A percentile compares a stretch with the other conserved stretches of the same genome.
Evolutionary conservation across 2,797 vertebrate genomes (phyloP).

Genomic region (Neoniphon sammara): DNA sequence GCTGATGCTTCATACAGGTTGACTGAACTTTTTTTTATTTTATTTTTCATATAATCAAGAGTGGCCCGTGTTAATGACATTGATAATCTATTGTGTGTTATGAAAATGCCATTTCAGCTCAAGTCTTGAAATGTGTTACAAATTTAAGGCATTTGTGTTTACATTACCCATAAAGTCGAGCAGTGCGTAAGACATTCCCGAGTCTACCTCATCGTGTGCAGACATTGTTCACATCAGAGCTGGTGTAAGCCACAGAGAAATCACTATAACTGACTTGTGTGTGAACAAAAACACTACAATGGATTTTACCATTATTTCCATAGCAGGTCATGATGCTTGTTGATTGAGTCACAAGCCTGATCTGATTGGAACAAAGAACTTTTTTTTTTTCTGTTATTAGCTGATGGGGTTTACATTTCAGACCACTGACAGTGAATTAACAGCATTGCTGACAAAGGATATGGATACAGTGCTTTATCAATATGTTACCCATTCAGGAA

Average conservation of each 20-base stretch:
- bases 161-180: conserved; percentile 34
- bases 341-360: conserved; percentile 16
- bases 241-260: conserved; percentile 16
- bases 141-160: conserved; percentile 32
- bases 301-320: conserved; percentile 37
- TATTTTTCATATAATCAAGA: conserved; percentile 12
- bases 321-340: conserved; percentile 9
- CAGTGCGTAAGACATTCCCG: conserved; percentile 50
- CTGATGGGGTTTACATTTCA: conserved; percentile 25
- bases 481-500: conserved; percentile 33
- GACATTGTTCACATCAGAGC: conserved; percentile 43
- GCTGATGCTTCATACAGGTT: conserved; percentile 5
- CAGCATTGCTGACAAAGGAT: conserved; percentile 1
- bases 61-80: background rate
- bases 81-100: conserved; percentile 27
- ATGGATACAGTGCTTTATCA: background rate
- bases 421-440: background rate
- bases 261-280: conserved; percentile 27
- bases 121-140: conserved; percentile 37
- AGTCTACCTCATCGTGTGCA: conserved; percentile 61
- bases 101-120: conserved; percentile 9
- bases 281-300: conserved; percentile 42
- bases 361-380: conserved; percentile 3
- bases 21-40: conserved; percentile 4
- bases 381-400: background rate